Evolutionary conservation across 2,113 vertebrate species (phyloP).

Genomic region (Rallus limicola): DNA sequence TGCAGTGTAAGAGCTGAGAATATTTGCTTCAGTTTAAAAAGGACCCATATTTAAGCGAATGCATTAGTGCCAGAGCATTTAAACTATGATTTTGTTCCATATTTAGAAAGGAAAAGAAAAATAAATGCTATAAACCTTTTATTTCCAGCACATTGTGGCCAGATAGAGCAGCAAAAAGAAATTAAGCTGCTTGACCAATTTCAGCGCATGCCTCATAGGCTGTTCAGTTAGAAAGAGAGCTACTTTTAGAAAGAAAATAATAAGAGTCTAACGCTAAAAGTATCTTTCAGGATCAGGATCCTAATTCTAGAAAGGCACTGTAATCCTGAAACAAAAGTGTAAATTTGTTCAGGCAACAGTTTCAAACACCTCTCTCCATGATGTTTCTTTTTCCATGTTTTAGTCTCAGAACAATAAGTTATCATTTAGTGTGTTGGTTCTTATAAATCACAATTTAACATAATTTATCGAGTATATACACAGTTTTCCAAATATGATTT

Average conservation of each 20-base stretch:
- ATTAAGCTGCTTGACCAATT: neutral
- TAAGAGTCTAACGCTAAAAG: neutral
- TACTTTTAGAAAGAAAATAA: neutral
- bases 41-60: neutral
- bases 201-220: neutral
- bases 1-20: neutral
- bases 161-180: neutral
- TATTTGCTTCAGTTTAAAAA: neutral
- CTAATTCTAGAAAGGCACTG: neutral
- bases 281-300: neutral
- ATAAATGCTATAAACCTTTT: neutral
- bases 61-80: neutral
- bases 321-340: neutral
- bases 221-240: neutral
- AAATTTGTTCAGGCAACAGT: neutral
- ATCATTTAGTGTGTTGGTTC: neutral
- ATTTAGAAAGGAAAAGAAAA: neutral
- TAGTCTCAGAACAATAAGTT: neutral
- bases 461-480: neutral
- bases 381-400: neutral
- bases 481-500: neutral
- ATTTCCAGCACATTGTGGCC: neutral
- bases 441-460: neutral
- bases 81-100: neutral
- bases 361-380: neutral